Evolutionary conservation across 2,113 vertebrate species (phyloP).

Genomic region (Rhegmatorhina hoffmannsi): DNA sequence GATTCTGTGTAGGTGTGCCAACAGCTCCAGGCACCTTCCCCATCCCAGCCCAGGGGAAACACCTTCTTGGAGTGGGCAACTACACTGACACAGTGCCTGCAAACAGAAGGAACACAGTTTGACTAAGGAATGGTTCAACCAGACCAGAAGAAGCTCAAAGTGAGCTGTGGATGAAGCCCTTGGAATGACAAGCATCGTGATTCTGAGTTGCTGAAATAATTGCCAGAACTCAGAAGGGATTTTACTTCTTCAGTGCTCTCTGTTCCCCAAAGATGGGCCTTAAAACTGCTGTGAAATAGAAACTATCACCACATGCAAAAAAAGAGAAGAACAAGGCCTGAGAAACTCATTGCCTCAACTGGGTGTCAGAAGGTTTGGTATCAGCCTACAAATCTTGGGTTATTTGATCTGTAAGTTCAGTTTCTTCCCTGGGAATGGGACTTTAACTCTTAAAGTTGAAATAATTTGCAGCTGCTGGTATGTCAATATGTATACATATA

Average conservation of each 20-base stretch:
- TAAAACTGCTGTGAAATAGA: not conserved
- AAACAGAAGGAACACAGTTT: rapidly evolving
- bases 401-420: not conserved
- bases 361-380: not conserved
- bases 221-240: rapidly evolving
- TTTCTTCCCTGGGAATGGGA: not conserved
- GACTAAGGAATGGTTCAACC: not conserved
- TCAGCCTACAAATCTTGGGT: not conserved
- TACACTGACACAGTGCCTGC: not conserved
- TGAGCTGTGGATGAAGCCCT: not conserved
- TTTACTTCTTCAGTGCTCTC: not conserved
- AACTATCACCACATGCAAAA: not conserved
- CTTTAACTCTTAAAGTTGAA: not conserved
- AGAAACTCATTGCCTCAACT: not conserved
- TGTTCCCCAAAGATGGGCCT: rapidly evolving
- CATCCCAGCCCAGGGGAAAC: not conserved
- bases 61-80: not conserved
- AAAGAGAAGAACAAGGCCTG: not conserved
- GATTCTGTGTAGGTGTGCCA: no score
- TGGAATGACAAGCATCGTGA: not conserved
- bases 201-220: not conserved
- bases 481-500: not conserved
- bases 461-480: not conserved
- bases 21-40: not conserved
- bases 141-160: not conserved